These are phyloP conservation scores for Lathamus discolor DNA, from an alignment of 2,113 vertebrate species.

Conservation along the genomic window DNA sequence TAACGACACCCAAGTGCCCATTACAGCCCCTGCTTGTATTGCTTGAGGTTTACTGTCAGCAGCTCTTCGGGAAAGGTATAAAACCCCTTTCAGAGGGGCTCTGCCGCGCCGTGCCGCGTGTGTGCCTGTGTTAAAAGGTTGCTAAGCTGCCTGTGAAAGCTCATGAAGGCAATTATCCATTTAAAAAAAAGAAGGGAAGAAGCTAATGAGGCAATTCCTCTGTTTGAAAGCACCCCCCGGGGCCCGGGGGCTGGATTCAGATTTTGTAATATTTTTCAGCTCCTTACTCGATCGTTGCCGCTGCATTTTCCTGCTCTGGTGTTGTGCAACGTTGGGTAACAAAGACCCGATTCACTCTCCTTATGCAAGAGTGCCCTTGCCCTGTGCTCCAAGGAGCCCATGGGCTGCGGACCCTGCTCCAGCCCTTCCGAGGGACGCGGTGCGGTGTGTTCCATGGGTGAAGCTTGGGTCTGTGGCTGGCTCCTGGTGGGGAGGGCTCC, in stretches of 20 bases:
- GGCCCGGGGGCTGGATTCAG: constrained; percentile 49
- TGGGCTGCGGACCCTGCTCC: neutral
- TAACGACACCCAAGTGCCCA: constrained; percentile 70
- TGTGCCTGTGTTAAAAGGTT: constrained; percentile 53
- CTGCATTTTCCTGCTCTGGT: constrained; percentile 5
- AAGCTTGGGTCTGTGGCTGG: accelerated
- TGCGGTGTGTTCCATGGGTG: accelerated
- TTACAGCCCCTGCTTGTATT: constrained; percentile 52
- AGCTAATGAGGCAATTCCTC: constrained; percentile 66
- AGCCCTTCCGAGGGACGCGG: accelerated
- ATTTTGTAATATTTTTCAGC: constrained; percentile 68
- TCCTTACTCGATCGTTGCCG: constrained; percentile 36
- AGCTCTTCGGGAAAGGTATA: constrained; percentile 69
- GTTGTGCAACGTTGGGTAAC: constrained; percentile 32
- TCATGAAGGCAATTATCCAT: constrained; percentile 63
- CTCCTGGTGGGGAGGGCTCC: neutral
- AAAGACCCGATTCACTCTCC: constrained; percentile 40
- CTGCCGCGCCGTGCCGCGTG: neutral
- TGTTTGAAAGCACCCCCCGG: constrained; percentile 58
- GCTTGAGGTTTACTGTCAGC: constrained; percentile 70
- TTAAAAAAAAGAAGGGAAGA: constrained; percentile 26
- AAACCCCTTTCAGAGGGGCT: constrained; percentile 61
- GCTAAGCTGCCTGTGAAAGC: constrained; percentile 69
- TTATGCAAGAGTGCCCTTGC: neutral
- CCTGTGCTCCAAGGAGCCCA: neutral